Conservation (phyloP, 2,888 invertebrate species). For the Diadegma fenestrale region DNA sequence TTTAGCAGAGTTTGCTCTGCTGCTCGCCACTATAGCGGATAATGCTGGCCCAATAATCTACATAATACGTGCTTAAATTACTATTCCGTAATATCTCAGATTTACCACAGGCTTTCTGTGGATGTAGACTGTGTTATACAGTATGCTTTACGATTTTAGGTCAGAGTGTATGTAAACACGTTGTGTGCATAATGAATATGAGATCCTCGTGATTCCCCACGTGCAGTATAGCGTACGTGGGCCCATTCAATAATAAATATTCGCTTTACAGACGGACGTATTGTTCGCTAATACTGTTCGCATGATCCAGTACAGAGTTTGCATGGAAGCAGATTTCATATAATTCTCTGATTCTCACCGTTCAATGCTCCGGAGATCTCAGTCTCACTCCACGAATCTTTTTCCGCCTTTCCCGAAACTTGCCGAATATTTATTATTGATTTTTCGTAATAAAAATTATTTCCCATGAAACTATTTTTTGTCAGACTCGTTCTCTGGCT, state of each 20-base stretch:
- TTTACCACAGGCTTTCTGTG: not conserved
- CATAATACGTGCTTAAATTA: constrained; percentile 67
- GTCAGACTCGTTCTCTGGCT: too few relatives aligned
- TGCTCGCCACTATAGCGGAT: constrained; percentile 35
- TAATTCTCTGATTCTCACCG: not conserved
- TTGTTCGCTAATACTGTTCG: constrained; percentile 12
- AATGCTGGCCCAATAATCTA: constrained; percentile 60
- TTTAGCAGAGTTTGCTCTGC: constrained; percentile 16
- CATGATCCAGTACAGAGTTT: not conserved
- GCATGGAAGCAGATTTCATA: too few relatives aligned
- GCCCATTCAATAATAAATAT: constrained; percentile 21
- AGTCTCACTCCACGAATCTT: too few relatives aligned
- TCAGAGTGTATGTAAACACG: not conserved
- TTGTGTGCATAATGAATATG: constrained; percentile 17
- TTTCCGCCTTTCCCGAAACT: too few relatives aligned
- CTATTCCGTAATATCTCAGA: constrained; percentile 55
- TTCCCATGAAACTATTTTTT: not conserved
- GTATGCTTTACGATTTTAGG: not conserved
- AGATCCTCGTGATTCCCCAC: constrained; percentile 20
- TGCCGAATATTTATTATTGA: too few relatives aligned
- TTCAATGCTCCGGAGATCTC: not conserved
- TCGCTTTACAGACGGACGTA: constrained; percentile 11
- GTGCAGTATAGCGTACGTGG: constrained; percentile 14
- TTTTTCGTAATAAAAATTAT: too few relatives aligned
- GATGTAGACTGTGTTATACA: not conserved